Evolutionary conservation across 2,797 vertebrate species (phyloP).

Genomic region (Anguilla marmorata): DNA sequence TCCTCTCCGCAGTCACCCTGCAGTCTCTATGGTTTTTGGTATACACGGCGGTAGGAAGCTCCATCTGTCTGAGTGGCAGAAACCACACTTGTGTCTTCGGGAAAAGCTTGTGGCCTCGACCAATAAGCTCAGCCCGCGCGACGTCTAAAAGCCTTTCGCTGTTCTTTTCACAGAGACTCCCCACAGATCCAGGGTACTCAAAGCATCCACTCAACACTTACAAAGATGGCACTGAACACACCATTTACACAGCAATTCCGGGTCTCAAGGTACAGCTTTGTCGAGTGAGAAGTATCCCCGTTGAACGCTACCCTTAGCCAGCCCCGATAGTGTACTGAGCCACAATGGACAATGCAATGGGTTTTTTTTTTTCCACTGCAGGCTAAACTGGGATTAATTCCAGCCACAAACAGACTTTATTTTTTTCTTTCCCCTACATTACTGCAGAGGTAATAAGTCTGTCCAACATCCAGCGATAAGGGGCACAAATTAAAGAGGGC

Average conservation of each 20-base stretch:
- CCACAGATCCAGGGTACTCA: background rate
- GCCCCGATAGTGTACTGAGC: background rate
- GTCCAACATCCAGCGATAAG: background rate
- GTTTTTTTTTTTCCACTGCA: background rate
- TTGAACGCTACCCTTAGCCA: background rate
- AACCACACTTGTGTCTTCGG: background rate
- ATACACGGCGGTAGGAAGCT: background rate
- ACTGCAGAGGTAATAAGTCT: background rate
- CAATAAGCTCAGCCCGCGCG: background rate
- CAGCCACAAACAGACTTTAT: background rate
- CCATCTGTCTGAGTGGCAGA: background rate
- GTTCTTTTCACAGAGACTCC: background rate
- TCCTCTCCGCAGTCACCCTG: background rate
- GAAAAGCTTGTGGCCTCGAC: background rate
- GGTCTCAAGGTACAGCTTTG: background rate
- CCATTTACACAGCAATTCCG: slow-evolving; percentile 11
- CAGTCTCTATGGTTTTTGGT: background rate
- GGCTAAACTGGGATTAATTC: background rate
- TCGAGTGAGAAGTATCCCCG: background rate
- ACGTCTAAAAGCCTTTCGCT: slow-evolving; percentile 14
- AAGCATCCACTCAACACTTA: background rate
- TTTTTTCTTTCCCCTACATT: background rate
- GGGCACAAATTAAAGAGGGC: background rate
- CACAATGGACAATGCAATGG: background rate
- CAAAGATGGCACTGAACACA: background rate